Percentiles rank a stretch among this genome's conserved stretches.
Conservation (phyloP, 2,113 vertebrate genomes). For the Larimichthys polyactis region DNA sequence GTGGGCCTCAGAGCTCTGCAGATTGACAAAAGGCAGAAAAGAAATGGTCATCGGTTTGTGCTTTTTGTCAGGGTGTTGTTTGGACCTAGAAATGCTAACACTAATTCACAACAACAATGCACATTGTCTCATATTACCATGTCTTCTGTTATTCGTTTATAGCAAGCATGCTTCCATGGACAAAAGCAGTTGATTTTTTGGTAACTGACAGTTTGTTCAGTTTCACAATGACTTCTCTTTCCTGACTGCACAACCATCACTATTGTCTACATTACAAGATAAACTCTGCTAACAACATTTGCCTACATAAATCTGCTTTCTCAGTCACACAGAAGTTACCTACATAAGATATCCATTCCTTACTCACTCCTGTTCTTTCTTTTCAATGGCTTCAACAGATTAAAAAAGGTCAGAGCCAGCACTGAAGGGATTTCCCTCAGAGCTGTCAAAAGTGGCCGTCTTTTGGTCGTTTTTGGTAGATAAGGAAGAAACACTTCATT, state of each 20-base stretch:
- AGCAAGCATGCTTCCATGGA: background rate
- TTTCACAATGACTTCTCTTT: background rate
- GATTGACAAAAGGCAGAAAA: background rate
- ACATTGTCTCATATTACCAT: background rate
- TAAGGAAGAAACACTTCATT: background rate
- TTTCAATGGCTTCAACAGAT: background rate
- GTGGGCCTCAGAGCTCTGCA: slow-evolving; percentile 94
- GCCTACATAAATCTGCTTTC: background rate
- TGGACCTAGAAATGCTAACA: background rate
- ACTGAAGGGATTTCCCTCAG: background rate
- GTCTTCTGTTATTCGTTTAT: background rate
- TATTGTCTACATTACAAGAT: background rate
- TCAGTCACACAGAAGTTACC: no score
- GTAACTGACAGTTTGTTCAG: background rate
- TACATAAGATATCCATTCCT: no score
- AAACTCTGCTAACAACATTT: background rate
- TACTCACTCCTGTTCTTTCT: background rate
- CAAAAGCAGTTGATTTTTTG: background rate
- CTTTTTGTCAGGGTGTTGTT: background rate
- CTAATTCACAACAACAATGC: background rate
- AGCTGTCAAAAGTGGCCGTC: no score
- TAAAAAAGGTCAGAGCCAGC: background rate
- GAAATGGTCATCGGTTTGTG: background rate
- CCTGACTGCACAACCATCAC: background rate
- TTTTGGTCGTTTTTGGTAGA: background rate